phyloP scores from a whole-genome alignment of 2,888 invertebrate genomes.

The Acronicta alni region DNA sequence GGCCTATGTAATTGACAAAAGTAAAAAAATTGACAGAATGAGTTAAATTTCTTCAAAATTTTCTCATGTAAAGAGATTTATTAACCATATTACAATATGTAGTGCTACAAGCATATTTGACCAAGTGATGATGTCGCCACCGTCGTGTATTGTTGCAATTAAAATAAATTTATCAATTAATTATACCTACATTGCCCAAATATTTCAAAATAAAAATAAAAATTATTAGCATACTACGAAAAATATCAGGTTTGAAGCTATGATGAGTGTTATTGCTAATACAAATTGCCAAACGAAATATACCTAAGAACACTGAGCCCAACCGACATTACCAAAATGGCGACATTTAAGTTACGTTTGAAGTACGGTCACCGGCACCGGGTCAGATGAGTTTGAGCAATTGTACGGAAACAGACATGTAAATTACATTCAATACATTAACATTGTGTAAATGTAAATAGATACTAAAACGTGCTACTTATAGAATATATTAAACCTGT shows the following conservation, averaged over 20 bases:
- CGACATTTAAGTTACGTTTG: too few relatives aligned
- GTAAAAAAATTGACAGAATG: too few relatives aligned
- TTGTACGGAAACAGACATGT: slow-evolving; percentile 27
- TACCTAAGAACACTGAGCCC: too few relatives aligned
- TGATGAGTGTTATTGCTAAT: too few relatives aligned
- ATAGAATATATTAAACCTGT: slow-evolving; percentile 82
- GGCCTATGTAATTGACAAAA: too few relatives aligned
- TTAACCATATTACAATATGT: background rate
- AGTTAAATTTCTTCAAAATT: too few relatives aligned
- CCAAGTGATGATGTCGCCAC: too few relatives aligned
- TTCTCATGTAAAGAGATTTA: background rate
- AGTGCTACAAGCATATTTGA: background rate
- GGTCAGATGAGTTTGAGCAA: background rate
- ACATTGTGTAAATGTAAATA: slow-evolving; percentile 48
- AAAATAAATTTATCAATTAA: background rate
- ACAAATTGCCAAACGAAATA: too few relatives aligned
- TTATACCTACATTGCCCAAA: background rate
- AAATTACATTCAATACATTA: slow-evolving; percentile 33
- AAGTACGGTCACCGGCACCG: background rate
- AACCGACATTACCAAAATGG: too few relatives aligned
- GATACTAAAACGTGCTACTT: slow-evolving; percentile 16
- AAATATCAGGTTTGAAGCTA: too few relatives aligned
- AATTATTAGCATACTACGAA: too few relatives aligned
- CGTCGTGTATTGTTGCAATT: background rate
- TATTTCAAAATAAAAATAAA: background rate